These are phyloP conservation scores for Thymelicus acteon DNA, from an alignment of 2,888 invertebrate species.

Conservation along the genomic window DNA sequence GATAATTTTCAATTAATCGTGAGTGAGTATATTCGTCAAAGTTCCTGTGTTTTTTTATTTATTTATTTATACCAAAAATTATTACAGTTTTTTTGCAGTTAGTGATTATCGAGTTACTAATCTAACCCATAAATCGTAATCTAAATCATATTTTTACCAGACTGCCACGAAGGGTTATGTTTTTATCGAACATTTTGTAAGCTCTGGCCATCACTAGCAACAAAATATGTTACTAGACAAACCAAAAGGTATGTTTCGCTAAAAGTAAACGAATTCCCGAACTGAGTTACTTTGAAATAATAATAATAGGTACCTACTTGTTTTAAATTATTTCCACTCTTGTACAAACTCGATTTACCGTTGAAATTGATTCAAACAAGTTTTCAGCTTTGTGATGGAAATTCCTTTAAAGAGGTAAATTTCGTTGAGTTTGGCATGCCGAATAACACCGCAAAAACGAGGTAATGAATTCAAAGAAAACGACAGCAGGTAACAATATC, in stretches of 20 bases:
- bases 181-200: not conserved
- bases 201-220: conserved; percentile 13
- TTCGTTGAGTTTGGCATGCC: conserved; percentile 39
- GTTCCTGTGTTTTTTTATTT: too few species aligned
- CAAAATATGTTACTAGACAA: not conserved
- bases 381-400: conserved; percentile 32
- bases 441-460: conserved; percentile 32
- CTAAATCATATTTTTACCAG: not conserved
- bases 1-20: too few species aligned
- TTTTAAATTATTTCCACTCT: conserved; percentile 30
- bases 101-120: too few species aligned
- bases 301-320: conserved; percentile 26
- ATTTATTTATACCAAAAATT: too few species aligned
- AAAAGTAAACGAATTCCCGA: conserved; percentile 14
- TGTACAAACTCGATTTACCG: conserved; percentile 21
- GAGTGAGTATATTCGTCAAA: too few species aligned
- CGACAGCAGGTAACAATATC: too few species aligned
- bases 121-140: too few species aligned
- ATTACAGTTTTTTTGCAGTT: too few species aligned
- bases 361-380: conserved; percentile 33
- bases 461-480: conserved; percentile 13
- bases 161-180: too few species aligned
- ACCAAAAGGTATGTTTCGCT: conserved; percentile 14
- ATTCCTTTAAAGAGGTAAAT: conserved; percentile 36
- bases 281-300: conserved; percentile 24